Evolutionary conservation across 2,888 invertebrate genomes (phyloP), one percentile per base, ranked within the genome.

Genomic region (Cryptus armator): DNA sequence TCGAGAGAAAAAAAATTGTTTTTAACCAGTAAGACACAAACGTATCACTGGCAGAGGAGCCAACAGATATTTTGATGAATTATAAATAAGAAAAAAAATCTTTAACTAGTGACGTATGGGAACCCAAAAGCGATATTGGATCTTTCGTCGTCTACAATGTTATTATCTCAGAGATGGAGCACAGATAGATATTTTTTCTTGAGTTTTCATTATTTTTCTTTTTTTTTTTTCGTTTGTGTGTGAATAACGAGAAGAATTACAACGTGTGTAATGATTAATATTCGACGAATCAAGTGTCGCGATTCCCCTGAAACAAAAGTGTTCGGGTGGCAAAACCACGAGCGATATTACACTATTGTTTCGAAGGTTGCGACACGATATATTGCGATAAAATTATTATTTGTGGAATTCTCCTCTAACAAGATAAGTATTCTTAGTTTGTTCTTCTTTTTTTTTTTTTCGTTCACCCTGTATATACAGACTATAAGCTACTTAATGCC

Each of bases 311-410:
- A 62, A 62, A 62, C 62, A 62, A n/a, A 29, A 62, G 29, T 62
- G 29, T 62, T 32, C n/a, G 3, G 29, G 32, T 62, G 62, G n/a
- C 32, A 62, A 62, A 62, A 7, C 32, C 29, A 62, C 62, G 19
- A 62, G 62, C 19, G 59, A 59, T n/a, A 37, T 16, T 37, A n/a
- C 66, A 66, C 56, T 56, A 24, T 44, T 66, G 37, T 66, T 43
- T 16, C 43, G 16, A 66, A n/a, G 19, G 7, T 66, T 66, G 66
- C 66, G 66, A 66, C 43, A 66, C 14, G n/a, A 72, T 53, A 44
- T 75, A 71, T 85, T 78, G 78, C 81, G 82, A 82, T 79, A 75
- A 85, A 81, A 81, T 85, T 70, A 84, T 81, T 74, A 82, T 76
- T 62, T 67, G 75, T 71, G 66, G 75, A 82, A 79, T 82, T 79